A percentile compares a stretch with the other conserved stretches of the same genome.
phyloP scores from a whole-genome alignment of 2,888 invertebrate genomes.

The Tryphoninae sp. region DNA sequence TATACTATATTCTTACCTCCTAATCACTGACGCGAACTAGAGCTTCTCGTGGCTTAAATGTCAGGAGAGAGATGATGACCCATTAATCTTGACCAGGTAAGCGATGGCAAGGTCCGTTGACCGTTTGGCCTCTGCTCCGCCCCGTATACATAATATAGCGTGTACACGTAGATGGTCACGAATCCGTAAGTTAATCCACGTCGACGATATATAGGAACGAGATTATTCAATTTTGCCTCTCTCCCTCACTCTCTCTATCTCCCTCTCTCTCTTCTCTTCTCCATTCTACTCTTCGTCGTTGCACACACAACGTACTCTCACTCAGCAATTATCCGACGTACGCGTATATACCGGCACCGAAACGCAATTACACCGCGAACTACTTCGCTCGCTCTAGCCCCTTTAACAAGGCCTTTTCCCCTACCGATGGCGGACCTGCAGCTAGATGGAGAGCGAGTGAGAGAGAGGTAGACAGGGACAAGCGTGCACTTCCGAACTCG shows the following conservation, averaged over 20 bases:
- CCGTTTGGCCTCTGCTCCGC: constrained; percentile 24
- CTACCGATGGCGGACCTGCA: constrained; percentile 12
- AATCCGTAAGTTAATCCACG: constrained; percentile 66
- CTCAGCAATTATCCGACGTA: constrained; percentile 57
- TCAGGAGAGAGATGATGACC: constrained; percentile 6
- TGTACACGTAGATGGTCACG: constrained; percentile 39
- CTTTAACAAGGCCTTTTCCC: constrained; percentile 50
- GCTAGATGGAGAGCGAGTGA: constrained; percentile 36
- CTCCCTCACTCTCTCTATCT: constrained; percentile 33
- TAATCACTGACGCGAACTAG: constrained; percentile 53
- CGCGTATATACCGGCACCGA: constrained; percentile 48
- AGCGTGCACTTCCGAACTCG: constrained; percentile 31
- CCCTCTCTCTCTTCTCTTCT: constrained; percentile 37
- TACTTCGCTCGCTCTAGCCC: constrained; percentile 54
- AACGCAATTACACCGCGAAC: constrained; percentile 61
- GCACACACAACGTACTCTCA: constrained; percentile 28
- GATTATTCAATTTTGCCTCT: constrained; percentile 60
- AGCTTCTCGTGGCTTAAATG: constrained; percentile 41
- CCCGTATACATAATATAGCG: constrained; percentile 56
- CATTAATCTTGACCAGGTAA: constrained; percentile 54
- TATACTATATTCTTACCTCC: neutral
- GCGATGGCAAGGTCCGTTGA: constrained; percentile 31
- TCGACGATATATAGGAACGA: constrained; percentile 27
- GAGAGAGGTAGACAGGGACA: constrained; percentile 36
- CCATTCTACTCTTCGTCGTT: constrained; percentile 30